A percentile compares a stretch with the other conserved stretches of the same genome.
phyloP scores from a whole-genome alignment of 2,888 invertebrate genomes.

The Hipparchia semele region DNA sequence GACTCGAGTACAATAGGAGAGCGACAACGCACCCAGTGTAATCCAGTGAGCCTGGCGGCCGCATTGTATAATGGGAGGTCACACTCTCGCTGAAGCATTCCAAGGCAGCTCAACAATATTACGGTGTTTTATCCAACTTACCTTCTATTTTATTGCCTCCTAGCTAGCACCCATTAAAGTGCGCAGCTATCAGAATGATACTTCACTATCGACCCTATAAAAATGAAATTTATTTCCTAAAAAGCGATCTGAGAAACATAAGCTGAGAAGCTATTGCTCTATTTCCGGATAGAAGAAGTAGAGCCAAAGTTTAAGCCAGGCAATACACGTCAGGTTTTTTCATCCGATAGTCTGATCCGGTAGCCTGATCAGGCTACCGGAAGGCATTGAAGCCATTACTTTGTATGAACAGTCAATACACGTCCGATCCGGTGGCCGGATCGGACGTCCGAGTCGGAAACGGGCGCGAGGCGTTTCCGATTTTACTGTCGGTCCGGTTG shows the following conservation, averaged over 20 bases:
- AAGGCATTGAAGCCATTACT: too few species aligned
- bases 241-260: not conserved
- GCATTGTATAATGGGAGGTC: conserved; percentile 59
- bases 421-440: too few species aligned
- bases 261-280: not conserved
- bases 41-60: conserved; percentile 66
- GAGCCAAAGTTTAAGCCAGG: conserved; percentile 73
- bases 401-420: too few species aligned
- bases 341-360: too few species aligned
- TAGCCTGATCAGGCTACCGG: too few species aligned
- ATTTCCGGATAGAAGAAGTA: conserved; percentile 45
- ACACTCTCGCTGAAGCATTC: conserved; percentile 35
- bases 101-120: conserved; percentile 26
- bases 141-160: conserved; percentile 16
- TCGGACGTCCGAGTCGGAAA: too few species aligned
- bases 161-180: not conserved
- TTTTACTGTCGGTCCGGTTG: too few species aligned
- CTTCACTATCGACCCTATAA: not conserved
- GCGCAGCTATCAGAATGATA: not conserved
- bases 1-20: conserved; percentile 66
- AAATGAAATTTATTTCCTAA: not conserved
- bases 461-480: too few species aligned
- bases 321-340: too few species aligned
- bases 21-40: conserved; percentile 72
- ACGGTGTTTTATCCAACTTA: conserved; percentile 17